Base-by-base conservation (phyloP, 1,140 invertebrate genomes). In the Amyelois transitella region DNA sequence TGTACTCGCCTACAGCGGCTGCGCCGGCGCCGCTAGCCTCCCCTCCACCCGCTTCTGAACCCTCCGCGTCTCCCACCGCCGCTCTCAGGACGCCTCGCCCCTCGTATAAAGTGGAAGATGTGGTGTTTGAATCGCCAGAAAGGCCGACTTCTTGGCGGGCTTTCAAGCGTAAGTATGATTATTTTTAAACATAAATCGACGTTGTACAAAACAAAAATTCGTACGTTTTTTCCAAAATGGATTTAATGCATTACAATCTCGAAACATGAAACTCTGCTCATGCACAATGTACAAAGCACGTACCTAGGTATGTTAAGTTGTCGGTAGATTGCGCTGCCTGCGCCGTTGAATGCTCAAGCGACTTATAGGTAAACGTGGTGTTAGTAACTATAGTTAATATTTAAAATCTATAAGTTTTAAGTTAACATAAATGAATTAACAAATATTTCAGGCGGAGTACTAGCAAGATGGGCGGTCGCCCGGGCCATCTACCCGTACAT, bases 401-500 rank as follows among this genome's bases (percentile, higher is more conserved):
- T n/a, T n/a, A n/a, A n/a, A n/a, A n/a, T n/a, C n/a, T n/a, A n/a
- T n/a, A n/a, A n/a, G n/a, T n/a, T n/a, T n/a, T n/a, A n/a, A 10
- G 22, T 24, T 24, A 24, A 24, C 3, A 24, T 24, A 51, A 10
- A 3, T 51, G 22, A 8, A 22, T 44, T 44, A 3, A 1, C 8
- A 28, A 18, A 18, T 49, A 65, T 86, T 86, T 28, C 71, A 95
- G 94, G 91, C 72, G 94, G 93, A 10, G 77, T 94, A 0, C 68
- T 89, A 44, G 91, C 92, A 1, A 89, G 95, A 43, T 92, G 93
- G 90, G 91, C 94, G 59, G 94, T 96, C 0, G 92, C 94, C 0
- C 93, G 94, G 63, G 89, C 92, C 0, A 95, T 97, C 59, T 96
- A 95, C 85, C 95, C 95, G 0, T 96, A 96, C 81, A 97, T 97